Evolutionary conservation across 1,140 invertebrate species (phyloP).

Genomic region (Physella acuta): DNA sequence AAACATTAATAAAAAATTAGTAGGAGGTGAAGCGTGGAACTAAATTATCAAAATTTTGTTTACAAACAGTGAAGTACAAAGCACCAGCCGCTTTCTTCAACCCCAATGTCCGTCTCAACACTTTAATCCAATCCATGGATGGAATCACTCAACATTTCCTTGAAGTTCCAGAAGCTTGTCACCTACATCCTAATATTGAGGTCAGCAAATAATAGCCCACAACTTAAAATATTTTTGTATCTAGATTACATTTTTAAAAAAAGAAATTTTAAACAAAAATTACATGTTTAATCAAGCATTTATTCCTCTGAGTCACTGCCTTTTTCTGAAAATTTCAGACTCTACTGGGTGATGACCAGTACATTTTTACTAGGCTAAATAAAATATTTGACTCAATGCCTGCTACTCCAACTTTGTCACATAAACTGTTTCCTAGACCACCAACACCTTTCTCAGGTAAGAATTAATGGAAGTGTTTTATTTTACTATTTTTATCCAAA

Average conservation of each 20-base stretch:
- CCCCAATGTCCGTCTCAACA: constrained; percentile 49
- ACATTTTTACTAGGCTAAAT: constrained; percentile 58
- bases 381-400: constrained; percentile 58
- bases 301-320: too few relatives aligned
- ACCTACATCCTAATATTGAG: constrained; percentile 56
- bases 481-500: too few relatives aligned
- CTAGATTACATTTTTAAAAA: too few relatives aligned
- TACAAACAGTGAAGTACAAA: constrained; percentile 57
- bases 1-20: neutral
- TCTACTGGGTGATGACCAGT: constrained; percentile 60
- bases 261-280: too few relatives aligned
- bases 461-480: too few relatives aligned
- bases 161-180: constrained; percentile 56
- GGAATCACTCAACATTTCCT: constrained; percentile 47
- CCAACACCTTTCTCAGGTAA: constrained; percentile 56
- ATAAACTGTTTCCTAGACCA: constrained; percentile 55
- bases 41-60: constrained; percentile 4
- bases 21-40: neutral
- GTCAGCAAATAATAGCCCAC: constrained; percentile 42
- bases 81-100: constrained; percentile 55
- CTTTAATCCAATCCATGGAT: constrained; percentile 54
- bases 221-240: too few relatives aligned
- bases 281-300: too few relatives aligned
- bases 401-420: constrained; percentile 44
- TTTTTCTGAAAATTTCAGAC: constrained; percentile 53